Evolutionary conservation across 2,888 invertebrate genomes (phyloP).

Genomic region (Drosophila nigritarsus): DNA sequence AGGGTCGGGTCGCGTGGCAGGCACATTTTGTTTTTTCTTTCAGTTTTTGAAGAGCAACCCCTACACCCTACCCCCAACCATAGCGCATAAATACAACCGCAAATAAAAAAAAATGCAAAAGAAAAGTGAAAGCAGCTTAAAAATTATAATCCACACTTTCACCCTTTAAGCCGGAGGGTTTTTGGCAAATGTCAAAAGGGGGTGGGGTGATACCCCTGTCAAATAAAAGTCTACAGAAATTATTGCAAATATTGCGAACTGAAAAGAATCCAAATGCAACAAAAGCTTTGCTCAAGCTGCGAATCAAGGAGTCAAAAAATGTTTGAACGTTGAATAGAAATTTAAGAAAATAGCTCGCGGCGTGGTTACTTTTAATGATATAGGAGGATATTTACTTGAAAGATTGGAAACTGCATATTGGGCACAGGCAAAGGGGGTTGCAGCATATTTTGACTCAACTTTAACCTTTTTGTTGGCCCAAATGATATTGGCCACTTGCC

Average conservation of each 20-base stretch:
- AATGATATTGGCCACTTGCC: constrained; percentile 50
- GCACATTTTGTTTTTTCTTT: constrained; percentile 52
- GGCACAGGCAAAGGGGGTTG: constrained; percentile 12
- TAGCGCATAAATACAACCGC: constrained; percentile 61
- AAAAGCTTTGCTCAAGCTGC: constrained; percentile 61
- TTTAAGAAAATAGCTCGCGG: constrained; percentile 34
- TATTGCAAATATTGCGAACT: constrained; percentile 43
- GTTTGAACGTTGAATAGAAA: constrained; percentile 17
- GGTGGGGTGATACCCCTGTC: constrained; percentile 15
- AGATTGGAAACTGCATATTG: constrained; percentile 31
- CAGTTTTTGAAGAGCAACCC: constrained; percentile 46
- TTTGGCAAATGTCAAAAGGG: constrained; percentile 9
- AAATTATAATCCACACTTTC: constrained; percentile 80
- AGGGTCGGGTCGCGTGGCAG: constrained; percentile 74
- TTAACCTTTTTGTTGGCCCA: constrained; percentile 31
- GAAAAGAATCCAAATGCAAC: constrained; percentile 45
- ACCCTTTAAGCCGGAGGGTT: constrained; percentile 64
- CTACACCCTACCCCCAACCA: constrained; percentile 27
- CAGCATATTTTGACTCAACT: constrained; percentile 17
- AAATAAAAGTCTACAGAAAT: constrained; percentile 27
- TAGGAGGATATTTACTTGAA: not conserved
- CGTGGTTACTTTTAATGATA: constrained; percentile 26
- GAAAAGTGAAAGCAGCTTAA: constrained; percentile 75
- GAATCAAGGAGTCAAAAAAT: constrained; percentile 67
- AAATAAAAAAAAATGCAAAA: constrained; percentile 60